phyloP scores from a whole-genome alignment of 1,140 invertebrate genomes.

The Tetramorium simillimum region DNA sequence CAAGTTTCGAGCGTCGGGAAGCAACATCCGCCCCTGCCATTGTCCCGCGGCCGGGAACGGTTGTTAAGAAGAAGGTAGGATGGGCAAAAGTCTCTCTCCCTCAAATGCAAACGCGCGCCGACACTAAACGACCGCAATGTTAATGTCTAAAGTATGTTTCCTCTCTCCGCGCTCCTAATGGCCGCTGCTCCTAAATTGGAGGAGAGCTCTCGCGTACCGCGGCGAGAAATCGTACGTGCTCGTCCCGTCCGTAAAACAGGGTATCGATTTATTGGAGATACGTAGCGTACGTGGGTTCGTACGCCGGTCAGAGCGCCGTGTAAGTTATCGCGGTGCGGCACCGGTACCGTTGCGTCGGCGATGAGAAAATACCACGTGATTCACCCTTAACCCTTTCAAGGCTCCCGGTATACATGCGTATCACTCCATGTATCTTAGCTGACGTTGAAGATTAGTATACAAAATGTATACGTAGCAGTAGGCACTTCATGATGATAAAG shows the following conservation, averaged over 20 bases:
- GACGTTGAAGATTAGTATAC: slow-evolving; percentile 16
- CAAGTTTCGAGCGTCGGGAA: neutral
- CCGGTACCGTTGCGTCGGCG: slow-evolving; percentile 58
- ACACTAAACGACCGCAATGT: slow-evolving; percentile 65
- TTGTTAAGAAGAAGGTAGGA: slow-evolving; percentile 50
- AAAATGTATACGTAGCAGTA: neutral
- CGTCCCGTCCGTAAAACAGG: slow-evolving; percentile 34
- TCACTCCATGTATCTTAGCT: slow-evolving; percentile 10
- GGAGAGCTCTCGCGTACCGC: neutral
- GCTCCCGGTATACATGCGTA: slow-evolving; percentile 22
- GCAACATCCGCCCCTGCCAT: slow-evolving; percentile 33
- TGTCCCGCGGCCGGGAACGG: slow-evolving; percentile 39
- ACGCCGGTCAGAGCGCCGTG: slow-evolving; percentile 23
- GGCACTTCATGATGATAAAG: neutral
- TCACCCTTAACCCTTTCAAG: slow-evolving; percentile 60
- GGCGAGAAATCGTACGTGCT: slow-evolving; percentile 11
- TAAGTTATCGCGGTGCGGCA: slow-evolving; percentile 63
- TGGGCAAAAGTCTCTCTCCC: slow-evolving; percentile 22
- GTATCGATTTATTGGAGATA: slow-evolving; percentile 47
- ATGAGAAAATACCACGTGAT: slow-evolving; percentile 69
- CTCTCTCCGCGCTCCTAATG: slow-evolving; percentile 66
- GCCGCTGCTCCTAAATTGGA: slow-evolving; percentile 66
- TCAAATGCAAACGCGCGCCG: slow-evolving; percentile 34
- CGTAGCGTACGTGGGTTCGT: neutral
- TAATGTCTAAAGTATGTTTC: slow-evolving; percentile 75